Percentiles rank a stretch among this genome's conserved stretches.
phyloP scores from a whole-genome alignment of 2,797 vertebrate genomes.

The Anolis apletophallus region DNA sequence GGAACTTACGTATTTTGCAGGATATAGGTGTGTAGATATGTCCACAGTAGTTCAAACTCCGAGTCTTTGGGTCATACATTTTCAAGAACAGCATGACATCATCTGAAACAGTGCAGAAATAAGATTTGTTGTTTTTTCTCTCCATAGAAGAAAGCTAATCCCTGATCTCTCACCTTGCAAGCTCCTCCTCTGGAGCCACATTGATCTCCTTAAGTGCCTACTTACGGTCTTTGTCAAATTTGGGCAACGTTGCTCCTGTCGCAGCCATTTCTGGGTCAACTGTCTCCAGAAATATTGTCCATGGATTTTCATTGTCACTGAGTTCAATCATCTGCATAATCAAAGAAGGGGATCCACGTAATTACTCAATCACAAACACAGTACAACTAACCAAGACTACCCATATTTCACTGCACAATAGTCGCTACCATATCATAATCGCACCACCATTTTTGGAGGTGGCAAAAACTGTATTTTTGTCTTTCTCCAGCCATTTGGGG shows the following conservation, averaged over 20 bases:
- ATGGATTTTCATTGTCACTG: constrained; percentile 99
- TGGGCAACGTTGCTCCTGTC: constrained; percentile 96
- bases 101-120: constrained; percentile 79
- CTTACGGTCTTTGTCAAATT: constrained; percentile 99
- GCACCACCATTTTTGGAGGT: too few relatives aligned
- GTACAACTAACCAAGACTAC: too few relatives aligned
- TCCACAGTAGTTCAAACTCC: constrained; percentile 99
- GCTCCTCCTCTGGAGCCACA: neutral
- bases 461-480: too few relatives aligned
- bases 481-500: too few relatives aligned
- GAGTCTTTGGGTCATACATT: constrained; percentile 99
- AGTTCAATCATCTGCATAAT: constrained; percentile 94
- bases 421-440: too few relatives aligned
- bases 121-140: neutral
- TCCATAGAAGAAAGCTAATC: neutral
- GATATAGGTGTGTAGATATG: constrained; percentile 99
- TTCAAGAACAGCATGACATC: constrained; percentile 99
- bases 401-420: too few relatives aligned
- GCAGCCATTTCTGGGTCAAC: constrained; percentile 98
- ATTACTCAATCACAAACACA: neutral
- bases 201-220: constrained; percentile 29
- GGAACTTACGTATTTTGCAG: constrained; percentile 99
- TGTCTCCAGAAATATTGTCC: constrained; percentile 99
- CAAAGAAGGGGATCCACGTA: neutral
- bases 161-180: neutral